Evolutionary conservation across 2,888 invertebrate genomes (phyloP).

Genomic region (Drosophila setosimentum): DNA sequence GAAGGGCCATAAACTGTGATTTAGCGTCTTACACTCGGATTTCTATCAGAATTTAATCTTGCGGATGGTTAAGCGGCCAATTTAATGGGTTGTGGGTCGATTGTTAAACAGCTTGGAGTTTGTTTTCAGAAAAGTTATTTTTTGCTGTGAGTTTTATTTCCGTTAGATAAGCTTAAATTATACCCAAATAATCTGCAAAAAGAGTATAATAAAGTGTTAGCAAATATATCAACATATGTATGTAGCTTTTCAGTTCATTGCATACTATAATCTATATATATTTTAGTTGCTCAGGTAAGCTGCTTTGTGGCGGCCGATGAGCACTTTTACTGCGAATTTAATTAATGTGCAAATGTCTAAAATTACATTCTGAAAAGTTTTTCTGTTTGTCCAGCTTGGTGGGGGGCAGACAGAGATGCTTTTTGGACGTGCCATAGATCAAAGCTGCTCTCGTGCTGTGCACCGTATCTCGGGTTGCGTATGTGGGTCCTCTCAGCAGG

Average conservation of each 20-base stretch:
- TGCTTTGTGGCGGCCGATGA: slow-evolving; percentile 43
- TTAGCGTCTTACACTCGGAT: slow-evolving; percentile 43
- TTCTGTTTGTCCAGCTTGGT: slow-evolving; percentile 44
- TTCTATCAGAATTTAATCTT: slow-evolving; percentile 57
- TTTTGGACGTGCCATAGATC: slow-evolving; percentile 65
- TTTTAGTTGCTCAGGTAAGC: slow-evolving; percentile 27
- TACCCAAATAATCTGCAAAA: neutral
- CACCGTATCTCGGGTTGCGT: slow-evolving; percentile 21
- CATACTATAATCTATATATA: slow-evolving; percentile 6
- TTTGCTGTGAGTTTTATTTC: slow-evolving; percentile 12
- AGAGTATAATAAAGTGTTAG: slow-evolving; percentile 15
- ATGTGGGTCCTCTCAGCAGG: slow-evolving; percentile 58
- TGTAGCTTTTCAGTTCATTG: slow-evolving; percentile 19
- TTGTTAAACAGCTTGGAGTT: slow-evolving; percentile 26
- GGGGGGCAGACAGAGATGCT: slow-evolving; percentile 52
- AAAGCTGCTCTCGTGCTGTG: slow-evolving; percentile 59
- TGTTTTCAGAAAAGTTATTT: slow-evolving; percentile 8
- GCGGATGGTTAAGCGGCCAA: slow-evolving; percentile 45
- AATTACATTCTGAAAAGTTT: slow-evolving; percentile 68
- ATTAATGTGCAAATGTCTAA: slow-evolving; percentile 68
- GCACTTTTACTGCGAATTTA: slow-evolving; percentile 69
- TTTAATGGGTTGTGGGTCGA: slow-evolving; percentile 51
- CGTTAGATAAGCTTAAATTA: slow-evolving; percentile 20
- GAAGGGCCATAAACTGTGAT: slow-evolving; percentile 62
- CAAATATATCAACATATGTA: slow-evolving; percentile 8